Evolutionary conservation across 2,888 invertebrate species (phyloP).

Genomic region (Cataglyphis albicans): DNA sequence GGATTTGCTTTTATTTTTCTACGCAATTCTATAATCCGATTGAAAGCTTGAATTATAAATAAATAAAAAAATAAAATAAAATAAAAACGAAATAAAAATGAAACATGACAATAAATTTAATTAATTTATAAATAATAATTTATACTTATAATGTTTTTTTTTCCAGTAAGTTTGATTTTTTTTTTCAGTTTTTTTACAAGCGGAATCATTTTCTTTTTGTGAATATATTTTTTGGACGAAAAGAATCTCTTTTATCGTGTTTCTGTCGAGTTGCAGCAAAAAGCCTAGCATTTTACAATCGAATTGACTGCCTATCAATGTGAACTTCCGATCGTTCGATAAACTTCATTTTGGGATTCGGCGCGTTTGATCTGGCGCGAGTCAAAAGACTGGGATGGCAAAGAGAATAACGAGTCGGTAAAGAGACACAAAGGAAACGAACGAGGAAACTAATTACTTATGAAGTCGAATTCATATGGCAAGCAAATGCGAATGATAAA

Average conservation of each 20-base stretch:
- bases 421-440: slow-evolving; percentile 32
- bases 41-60: background rate
- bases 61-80: background rate
- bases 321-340: slow-evolving; percentile 25
- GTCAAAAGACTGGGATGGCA: slow-evolving; percentile 25
- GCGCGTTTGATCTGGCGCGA: slow-evolving; percentile 29
- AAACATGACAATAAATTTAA: background rate
- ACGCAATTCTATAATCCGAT: background rate
- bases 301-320: slow-evolving; percentile 22
- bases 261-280: background rate
- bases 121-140: background rate
- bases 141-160: background rate
- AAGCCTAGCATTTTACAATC: slow-evolving; percentile 20
- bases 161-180: background rate
- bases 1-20: background rate
- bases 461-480: slow-evolving; percentile 41
- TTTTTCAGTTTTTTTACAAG: background rate
- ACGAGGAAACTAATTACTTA: slow-evolving; percentile 73
- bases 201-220: background rate
- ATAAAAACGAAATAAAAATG: background rate
- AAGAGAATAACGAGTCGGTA: slow-evolving; percentile 13
- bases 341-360: slow-evolving; percentile 42
- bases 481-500: background rate
- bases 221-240: background rate
- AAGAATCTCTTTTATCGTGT: slow-evolving; percentile 6